Evolutionary conservation across 1,140 invertebrate species (phyloP).

Genomic region (Cheumatopsyche charites): DNA sequence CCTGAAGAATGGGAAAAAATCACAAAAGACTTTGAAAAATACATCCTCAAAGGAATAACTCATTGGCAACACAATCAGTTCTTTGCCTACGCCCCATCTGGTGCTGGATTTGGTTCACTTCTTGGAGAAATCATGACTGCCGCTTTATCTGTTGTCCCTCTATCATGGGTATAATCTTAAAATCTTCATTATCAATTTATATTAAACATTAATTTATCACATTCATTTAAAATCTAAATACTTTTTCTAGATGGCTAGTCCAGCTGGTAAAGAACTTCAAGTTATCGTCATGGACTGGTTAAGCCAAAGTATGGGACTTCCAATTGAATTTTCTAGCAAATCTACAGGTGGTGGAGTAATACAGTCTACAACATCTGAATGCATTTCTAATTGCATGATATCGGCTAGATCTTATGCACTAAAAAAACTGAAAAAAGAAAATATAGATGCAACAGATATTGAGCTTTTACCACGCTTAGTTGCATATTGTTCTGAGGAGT

Average conservation of each 20-base stretch:
- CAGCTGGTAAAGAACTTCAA: constrained; percentile 83
- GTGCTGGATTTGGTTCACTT: constrained; percentile 93
- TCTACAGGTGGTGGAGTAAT: constrained; percentile 80
- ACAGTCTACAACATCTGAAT: constrained; percentile 84
- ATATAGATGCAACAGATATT: constrained; percentile 63
- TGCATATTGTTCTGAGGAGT: constrained; percentile 77
- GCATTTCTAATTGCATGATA: constrained; percentile 82
- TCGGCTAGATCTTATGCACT: constrained; percentile 80
- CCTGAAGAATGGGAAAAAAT: constrained; percentile 86
- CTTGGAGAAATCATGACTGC: constrained; percentile 92
- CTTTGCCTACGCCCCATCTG: constrained; percentile 95
- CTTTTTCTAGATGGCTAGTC: constrained; percentile 69
- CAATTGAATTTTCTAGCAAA: constrained; percentile 61
- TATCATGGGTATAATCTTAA: constrained; percentile 96
- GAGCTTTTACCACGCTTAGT: constrained; percentile 85
- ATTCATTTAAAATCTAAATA: neutral
- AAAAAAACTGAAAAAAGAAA: constrained; percentile 64
- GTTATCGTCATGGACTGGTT: constrained; percentile 75
- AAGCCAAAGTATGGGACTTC: constrained; percentile 65
- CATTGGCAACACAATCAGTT: constrained; percentile 98
- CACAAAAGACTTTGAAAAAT: constrained; percentile 85
- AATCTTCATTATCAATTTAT: too few relatives aligned
- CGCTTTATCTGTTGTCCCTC: constrained; percentile 91
- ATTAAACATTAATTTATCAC: constrained; percentile 29
- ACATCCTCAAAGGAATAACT: constrained; percentile 94